Percentiles rank a stretch among this genome's conserved stretches.
Conservation (phyloP, 2,888 invertebrate species). For the Drosophila neotestacea region DNA sequence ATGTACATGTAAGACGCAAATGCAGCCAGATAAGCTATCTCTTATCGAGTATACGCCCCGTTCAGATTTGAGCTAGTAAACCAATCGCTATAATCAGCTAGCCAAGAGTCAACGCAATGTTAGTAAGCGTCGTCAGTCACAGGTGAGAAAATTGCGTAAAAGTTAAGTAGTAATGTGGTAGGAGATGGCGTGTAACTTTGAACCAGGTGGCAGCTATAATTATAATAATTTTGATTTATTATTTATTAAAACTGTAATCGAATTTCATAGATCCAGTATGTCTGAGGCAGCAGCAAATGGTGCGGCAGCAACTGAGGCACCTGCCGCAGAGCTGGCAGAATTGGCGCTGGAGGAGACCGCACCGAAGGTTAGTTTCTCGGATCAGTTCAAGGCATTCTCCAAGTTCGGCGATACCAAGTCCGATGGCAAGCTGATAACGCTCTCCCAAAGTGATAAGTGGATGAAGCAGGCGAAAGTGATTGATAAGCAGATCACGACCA, state of each 20-base stretch:
- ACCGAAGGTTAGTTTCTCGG: conserved; percentile 86
- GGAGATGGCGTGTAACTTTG: conserved; percentile 6
- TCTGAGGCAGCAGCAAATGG: conserved; percentile 77
- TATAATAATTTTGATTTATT: not conserved
- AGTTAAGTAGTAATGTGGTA: not conserved
- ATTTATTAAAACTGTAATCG: not conserved
- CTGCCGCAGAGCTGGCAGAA: conserved; percentile 82
- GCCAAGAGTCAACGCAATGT: conserved; percentile 52
- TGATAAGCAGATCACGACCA: conserved; percentile 94
- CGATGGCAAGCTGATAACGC: conserved; percentile 93
- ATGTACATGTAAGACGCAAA: conserved; percentile 11
- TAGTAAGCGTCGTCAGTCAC: conserved; percentile 69
- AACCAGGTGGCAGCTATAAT: conserved; percentile 6
- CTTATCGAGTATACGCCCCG: conserved; percentile 22
- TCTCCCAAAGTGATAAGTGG: conserved; percentile 97
- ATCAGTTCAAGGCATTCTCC: conserved; percentile 92
- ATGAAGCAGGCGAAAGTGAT: conserved; percentile 95
- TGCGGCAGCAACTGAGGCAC: conserved; percentile 71
- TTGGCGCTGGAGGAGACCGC: conserved; percentile 82
- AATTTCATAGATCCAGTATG: conserved; percentile 67
- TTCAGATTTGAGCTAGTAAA: conserved; percentile 24
- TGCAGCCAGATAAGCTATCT: conserved; percentile 42
- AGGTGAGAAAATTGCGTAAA: conserved; percentile 66
- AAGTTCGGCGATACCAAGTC: conserved; percentile 95
- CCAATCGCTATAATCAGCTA: conserved; percentile 3